These are phyloP conservation scores for Somateria mollissima DNA, from an alignment of 2,797 vertebrate species.

Conservation along the genomic window DNA sequence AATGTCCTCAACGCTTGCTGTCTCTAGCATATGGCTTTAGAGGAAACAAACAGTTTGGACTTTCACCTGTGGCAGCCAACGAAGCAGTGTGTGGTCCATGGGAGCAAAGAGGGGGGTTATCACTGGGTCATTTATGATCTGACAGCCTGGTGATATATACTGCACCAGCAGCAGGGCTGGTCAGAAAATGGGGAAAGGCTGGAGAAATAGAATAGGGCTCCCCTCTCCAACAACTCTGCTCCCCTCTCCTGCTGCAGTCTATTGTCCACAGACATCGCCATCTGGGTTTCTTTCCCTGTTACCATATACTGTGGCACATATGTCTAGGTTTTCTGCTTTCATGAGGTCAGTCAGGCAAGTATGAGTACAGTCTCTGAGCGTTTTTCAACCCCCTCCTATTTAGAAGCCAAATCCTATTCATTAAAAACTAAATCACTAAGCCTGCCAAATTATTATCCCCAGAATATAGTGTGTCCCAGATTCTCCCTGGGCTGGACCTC, in stretches of 20 bases:
- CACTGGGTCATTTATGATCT: background rate
- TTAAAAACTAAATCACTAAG: conserved; percentile 68
- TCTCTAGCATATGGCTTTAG: background rate
- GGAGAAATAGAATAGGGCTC: background rate
- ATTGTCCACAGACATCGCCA: background rate
- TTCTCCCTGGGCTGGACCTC: conserved; percentile 49
- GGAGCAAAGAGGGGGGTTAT: background rate
- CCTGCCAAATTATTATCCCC: conserved; percentile 67
- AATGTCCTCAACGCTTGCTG: background rate
- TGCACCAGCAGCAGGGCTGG: background rate
- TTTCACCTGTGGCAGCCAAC: background rate
- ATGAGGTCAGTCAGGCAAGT: background rate
- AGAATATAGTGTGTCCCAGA: conserved; percentile 62
- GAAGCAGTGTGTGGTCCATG: background rate
- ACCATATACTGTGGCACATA: background rate
- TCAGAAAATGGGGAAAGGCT: background rate
- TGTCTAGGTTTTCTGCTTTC: conserved; percentile 31
- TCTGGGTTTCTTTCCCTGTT: background rate
- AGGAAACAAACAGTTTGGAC: background rate
- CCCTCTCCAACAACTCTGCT: background rate
- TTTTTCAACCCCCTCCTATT: conserved; percentile 32
- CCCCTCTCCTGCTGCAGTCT: background rate
- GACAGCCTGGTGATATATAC: background rate
- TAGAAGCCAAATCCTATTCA: conserved; percentile 67
- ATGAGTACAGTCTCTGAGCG: background rate